phyloP scores from a whole-genome alignment of 37 sponge, comb jelly and placozoan genomes.

The Ephydatia muelleri region DNA sequence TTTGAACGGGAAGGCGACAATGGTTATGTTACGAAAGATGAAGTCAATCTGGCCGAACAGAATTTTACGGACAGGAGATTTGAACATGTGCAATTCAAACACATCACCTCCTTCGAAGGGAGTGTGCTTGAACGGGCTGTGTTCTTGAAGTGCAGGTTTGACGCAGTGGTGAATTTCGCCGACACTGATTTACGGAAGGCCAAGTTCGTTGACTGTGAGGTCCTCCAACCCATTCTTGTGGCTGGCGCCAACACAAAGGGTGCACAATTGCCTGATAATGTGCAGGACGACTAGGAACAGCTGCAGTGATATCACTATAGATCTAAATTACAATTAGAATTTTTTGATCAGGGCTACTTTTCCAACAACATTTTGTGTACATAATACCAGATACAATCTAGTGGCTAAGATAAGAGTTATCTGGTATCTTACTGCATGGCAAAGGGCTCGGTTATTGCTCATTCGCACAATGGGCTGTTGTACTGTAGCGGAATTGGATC shows the following conservation, averaged over 20 bases:
- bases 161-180: conserved; percentile 11
- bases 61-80: conserved; percentile 23
- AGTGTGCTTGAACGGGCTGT: conserved; percentile 26
- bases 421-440: too few relatives aligned
- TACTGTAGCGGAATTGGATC: too few relatives aligned
- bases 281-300: too few relatives aligned
- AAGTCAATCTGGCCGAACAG: background rate
- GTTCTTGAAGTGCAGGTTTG: conserved; percentile 33
- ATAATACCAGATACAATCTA: too few relatives aligned
- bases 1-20: background rate
- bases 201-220: conserved; percentile 26
- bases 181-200: conserved; percentile 21
- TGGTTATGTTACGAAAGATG: background rate
- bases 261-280: background rate
- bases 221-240: background rate
- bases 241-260: background rate
- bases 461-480: too few relatives aligned
- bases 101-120: conserved; percentile 22
- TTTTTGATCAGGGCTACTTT: too few relatives aligned
- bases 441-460: too few relatives aligned
- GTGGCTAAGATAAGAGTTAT: too few relatives aligned
- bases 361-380: too few relatives aligned
- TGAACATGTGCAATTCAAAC: conserved; percentile 18
- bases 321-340: too few relatives aligned
- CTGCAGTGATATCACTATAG: too few relatives aligned